Conservation (phyloP, 53 echinoderm and acorn worm species). For the Patiria pectinifera region DNA sequence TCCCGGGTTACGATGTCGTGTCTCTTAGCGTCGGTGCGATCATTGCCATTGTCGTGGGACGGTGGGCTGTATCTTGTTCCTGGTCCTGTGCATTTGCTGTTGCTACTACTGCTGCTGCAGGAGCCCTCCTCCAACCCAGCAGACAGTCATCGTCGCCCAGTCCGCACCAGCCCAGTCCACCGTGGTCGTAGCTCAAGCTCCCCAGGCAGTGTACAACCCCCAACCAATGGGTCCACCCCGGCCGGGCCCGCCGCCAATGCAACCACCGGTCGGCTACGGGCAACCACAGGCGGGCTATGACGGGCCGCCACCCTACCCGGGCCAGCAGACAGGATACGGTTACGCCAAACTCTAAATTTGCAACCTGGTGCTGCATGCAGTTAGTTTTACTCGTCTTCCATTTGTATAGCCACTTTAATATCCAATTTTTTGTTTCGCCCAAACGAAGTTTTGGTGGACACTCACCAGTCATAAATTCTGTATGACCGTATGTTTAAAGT, state of each 20-base stretch:
- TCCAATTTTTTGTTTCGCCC: no score
- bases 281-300: background rate
- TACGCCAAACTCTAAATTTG: background rate
- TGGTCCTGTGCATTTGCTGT: constrained; percentile 35
- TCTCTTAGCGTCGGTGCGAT: constrained; percentile 31
- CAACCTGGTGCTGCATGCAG: background rate
- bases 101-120: constrained; percentile 64
- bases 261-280: background rate
- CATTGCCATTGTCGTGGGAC: constrained; percentile 37
- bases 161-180: background rate
- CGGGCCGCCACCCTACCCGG: background rate
- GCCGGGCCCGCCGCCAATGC: no score
- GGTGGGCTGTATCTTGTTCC: constrained; percentile 29
- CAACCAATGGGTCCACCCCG: background rate
- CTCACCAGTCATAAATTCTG: no score
- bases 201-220: constrained; percentile 1
- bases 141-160: background rate
- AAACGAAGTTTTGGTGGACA: no score
- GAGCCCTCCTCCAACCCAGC: constrained; percentile 3
- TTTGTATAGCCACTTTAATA: no score
- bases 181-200: background rate
- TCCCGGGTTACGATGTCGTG: background rate
- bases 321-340: background rate
- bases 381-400: background rate
- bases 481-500: no score